phyloP scores from a whole-genome alignment of 2,888 invertebrate species.

The Epistrophe eligans region DNA sequence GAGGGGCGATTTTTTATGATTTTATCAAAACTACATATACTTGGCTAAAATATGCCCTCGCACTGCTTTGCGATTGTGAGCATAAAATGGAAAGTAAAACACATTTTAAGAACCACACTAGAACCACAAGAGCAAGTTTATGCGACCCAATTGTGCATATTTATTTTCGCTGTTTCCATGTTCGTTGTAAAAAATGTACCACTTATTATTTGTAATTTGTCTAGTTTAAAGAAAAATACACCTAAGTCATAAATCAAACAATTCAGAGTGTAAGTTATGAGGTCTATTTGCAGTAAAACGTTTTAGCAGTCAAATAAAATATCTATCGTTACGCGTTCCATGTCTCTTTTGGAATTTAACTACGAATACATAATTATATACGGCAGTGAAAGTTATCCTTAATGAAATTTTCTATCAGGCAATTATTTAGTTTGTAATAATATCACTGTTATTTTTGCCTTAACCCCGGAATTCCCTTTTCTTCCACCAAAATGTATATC shows the following conservation, averaged over 20 bases:
- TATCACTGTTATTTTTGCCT: neutral
- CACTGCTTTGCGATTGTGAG: too few species aligned
- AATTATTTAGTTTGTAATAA: slow-evolving; percentile 23
- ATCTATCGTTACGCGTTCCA: neutral
- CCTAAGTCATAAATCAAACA: neutral
- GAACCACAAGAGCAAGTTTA: too few species aligned
- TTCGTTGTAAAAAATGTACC: too few species aligned
- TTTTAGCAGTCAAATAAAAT: slow-evolving; percentile 2
- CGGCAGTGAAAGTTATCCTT: neutral
- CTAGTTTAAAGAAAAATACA: too few species aligned
- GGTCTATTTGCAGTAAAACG: neutral
- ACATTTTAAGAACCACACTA: too few species aligned
- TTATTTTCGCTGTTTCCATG: too few species aligned
- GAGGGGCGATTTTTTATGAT: too few species aligned
- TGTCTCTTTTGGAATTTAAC: neutral
- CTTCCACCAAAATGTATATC: neutral
- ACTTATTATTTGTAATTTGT: too few species aligned
- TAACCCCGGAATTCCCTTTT: neutral
- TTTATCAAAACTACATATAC: too few species aligned
- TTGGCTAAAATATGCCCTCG: too few species aligned
- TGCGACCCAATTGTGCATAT: too few species aligned
- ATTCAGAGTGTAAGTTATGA: neutral
- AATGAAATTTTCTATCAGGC: slow-evolving; percentile 20
- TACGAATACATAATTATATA: neutral
- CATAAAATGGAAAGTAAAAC: too few species aligned